Base-by-base conservation (phyloP, 35 echinoderm and acorn worm species). In the Acanthaster planci region DNA sequence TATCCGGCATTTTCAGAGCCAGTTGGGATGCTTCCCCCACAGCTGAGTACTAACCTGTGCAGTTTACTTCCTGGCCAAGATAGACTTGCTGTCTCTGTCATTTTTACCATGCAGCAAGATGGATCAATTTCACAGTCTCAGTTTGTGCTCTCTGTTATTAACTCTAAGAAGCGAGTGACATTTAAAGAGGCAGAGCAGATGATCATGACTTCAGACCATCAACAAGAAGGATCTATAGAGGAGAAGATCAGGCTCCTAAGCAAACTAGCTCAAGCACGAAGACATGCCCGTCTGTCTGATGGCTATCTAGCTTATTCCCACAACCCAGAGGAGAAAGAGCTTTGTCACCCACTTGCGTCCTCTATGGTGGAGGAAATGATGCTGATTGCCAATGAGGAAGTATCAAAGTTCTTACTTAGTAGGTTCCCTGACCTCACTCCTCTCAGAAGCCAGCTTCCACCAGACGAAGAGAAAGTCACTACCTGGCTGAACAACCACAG, bases 321-420 rank as follows among this genome's bases (percentile, higher is more conserved):
- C n/a, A 87, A 87, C 9, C 76, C 83, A 18, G 77, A 57, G 67
- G 88, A 88, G 34, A 81, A 80, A 37, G 85, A 26, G 21, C 30
- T 57, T 15, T 12, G 51, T 5, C 23, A 75, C 44, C 79, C 79
- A 23, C 76, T 72, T 6, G 91, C 95, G 34, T 92, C 93, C 39
- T 88, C 72, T 18, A 35, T 93, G 52, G 86, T 97, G 2, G 95
- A 97, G 75, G 91, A 97, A 88, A 80, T 97, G 68, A 97, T 97
- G 93, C 17, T 95, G 26, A 56, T 91, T 22, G 89, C 93, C 5
- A 95, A 95, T 44, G 67, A 83, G 68, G 51, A 18, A 17, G 77
- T 95, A 6, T 89, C 85, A 19, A 75, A 85, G 12, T 77, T 39
- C 79, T 80, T 95, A 30, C 54, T 87, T 17, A 14, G 50, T 5